A percentile compares a stretch with the other conserved stretches of the same genome.
Evolutionary conservation across 1,140 invertebrate species (phyloP).

Genomic region (Saccostrea cuccullata): DNA sequence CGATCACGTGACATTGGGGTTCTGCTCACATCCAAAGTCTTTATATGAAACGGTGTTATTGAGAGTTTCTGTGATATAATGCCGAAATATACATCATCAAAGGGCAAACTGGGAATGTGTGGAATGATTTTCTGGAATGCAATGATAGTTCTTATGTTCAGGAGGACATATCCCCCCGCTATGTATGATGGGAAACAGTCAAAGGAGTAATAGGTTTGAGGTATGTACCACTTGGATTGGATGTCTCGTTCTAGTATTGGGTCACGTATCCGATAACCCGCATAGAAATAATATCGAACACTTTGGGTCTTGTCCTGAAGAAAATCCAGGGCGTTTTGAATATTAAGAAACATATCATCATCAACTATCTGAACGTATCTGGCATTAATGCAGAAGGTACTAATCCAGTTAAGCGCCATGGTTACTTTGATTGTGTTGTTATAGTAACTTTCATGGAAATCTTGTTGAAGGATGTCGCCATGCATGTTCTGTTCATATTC

Average conservation of each 20-base stretch:
- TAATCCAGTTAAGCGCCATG: constrained; percentile 61
- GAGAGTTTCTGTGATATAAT: constrained; percentile 47
- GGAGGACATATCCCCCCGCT: constrained; percentile 49
- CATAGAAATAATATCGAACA: not conserved
- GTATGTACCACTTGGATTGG: constrained; percentile 48
- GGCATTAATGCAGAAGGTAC: constrained; percentile 48
- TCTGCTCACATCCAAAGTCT: constrained; percentile 14
- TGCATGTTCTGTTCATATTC: constrained; percentile 52
- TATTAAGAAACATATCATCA: constrained; percentile 64
- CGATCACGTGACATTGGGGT: not conserved
- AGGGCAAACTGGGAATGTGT: constrained; percentile 38
- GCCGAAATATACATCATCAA: constrained; percentile 53
- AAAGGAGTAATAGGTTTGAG: constrained; percentile 45
- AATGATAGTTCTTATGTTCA: not conserved
- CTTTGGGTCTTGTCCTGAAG: not conserved
- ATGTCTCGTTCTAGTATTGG: constrained; percentile 29
- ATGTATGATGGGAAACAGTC: constrained; percentile 52
- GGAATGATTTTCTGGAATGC: constrained; percentile 50
- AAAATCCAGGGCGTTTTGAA: constrained; percentile 5
- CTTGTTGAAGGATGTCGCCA: constrained; percentile 62
- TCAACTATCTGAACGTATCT: constrained; percentile 57
- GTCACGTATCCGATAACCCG: not conserved
- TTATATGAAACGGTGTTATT: constrained; percentile 26
- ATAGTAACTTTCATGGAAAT: constrained; percentile 61
- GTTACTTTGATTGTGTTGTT: constrained; percentile 61